A percentile compares a stretch with the other conserved stretches of the same genome.
These are phyloP conservation scores for Andrena hattorfiana DNA, from an alignment of 2,888 invertebrate species.

Conservation along the genomic window DNA sequence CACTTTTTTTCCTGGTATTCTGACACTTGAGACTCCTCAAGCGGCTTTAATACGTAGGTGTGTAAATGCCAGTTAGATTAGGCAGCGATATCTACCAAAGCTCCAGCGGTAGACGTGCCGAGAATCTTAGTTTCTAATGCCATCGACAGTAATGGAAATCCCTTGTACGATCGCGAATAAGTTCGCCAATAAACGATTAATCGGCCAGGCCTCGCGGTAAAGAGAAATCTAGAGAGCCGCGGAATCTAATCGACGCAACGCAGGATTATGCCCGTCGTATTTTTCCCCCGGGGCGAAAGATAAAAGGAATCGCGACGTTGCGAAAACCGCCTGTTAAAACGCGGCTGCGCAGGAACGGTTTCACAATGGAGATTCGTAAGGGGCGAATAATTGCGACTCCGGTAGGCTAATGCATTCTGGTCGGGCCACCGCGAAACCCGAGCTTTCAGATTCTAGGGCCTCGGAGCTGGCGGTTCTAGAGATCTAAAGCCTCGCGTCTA, in stretches of 20 bases:
- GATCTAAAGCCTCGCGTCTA: too few species aligned
- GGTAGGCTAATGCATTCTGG: neutral
- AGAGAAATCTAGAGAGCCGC: neutral
- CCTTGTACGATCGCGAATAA: neutral
- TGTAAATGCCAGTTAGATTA: too few species aligned
- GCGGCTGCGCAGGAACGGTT: constrained; percentile 30
- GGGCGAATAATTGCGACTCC: constrained; percentile 28
- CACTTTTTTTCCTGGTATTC: too few species aligned
- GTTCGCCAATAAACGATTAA: neutral
- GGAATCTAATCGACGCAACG: neutral
- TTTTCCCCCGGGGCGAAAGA: neutral
- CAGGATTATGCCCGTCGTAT: neutral
- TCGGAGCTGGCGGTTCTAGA: too few species aligned
- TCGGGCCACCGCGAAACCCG: neutral
- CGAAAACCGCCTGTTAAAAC: constrained; percentile 34
- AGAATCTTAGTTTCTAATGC: too few species aligned
- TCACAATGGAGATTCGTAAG: constrained; percentile 40
- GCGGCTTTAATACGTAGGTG: too few species aligned
- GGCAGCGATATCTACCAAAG: too few species aligned
- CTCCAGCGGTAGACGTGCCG: too few species aligned
- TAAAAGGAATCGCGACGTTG: constrained; percentile 47
- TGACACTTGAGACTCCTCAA: too few species aligned
- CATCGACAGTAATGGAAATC: neutral
- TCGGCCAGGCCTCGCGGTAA: neutral
- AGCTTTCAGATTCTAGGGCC: neutral